These are phyloP conservation scores for Plebejus melissa DNA, from an alignment of 2,888 invertebrate species.

Conservation along the genomic window DNA sequence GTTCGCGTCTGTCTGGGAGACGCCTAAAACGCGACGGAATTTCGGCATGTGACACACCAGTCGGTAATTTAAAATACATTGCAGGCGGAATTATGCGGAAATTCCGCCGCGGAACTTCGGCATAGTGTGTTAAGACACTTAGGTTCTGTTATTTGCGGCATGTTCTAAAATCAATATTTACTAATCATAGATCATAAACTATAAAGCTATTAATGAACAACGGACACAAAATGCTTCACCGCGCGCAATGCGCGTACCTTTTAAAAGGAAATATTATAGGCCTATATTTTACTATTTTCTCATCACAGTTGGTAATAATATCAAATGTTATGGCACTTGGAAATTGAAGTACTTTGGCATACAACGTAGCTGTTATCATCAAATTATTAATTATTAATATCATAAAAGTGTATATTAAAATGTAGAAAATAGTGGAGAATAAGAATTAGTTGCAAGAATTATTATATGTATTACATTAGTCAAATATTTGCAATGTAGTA, in stretches of 20 bases:
- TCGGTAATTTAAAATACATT: too few species aligned
- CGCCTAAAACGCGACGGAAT: too few species aligned
- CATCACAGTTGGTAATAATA: conserved; percentile 7
- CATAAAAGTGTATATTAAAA: conserved; percentile 11
- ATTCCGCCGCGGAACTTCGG: too few species aligned
- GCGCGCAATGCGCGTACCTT: neutral
- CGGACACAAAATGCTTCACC: neutral
- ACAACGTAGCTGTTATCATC: neutral
- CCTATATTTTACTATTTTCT: neutral
- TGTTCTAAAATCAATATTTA: too few species aligned
- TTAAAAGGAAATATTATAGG: neutral
- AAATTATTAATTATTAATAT: neutral
- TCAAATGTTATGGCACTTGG: conserved; percentile 21
- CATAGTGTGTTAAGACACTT: too few species aligned
- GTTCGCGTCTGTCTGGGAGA: too few species aligned
- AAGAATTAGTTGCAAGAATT: neutral
- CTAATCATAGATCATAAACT: neutral
- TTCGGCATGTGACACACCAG: too few species aligned
- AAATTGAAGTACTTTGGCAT: conserved; percentile 20
- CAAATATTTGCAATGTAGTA: neutral
- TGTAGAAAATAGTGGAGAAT: conserved; percentile 7
- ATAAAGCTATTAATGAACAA: neutral
- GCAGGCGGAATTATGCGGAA: too few species aligned
- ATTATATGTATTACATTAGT: neutral
- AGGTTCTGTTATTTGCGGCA: too few species aligned